Evolutionary conservation across 2,888 invertebrate species (phyloP), one percentile per base, ranked within the genome.

Genomic region (Standfussiana lucernea): DNA sequence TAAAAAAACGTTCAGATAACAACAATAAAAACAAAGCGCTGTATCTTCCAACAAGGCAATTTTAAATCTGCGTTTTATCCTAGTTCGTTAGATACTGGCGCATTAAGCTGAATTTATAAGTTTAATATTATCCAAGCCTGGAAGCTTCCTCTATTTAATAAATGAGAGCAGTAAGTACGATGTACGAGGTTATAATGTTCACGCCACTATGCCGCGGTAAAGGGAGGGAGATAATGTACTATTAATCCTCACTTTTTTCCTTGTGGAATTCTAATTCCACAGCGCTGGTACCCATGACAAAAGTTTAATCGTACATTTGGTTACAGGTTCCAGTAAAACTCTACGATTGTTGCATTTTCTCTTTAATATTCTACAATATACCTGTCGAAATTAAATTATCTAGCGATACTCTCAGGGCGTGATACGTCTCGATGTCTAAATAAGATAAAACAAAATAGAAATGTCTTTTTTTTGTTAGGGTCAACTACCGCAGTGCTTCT

Each of bases 61-160:
- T 75, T 75, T 71, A 75, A 68, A 73, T 84, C 81, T 72, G 53
- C 32, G 64, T 81, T 67, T 59, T 75, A 81, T 72, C 59, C 81
- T 81, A 71, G 83, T 83, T 85, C 74, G 67, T 85, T 81, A 64
- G 64, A 28, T 28, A 86, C 75, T 64, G 81, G 70, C 75, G 62
- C 75, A 81, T 75, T 77, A 78, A 76, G 80, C 65, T 74, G 75
- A 86, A 86, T 86, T 84, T 84, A 85, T 79, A 86, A 86, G 77
- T 85, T 85, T 85, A 85, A 86, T 85, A 85, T 86, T 80, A 86
- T 84, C 84, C 81, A 77, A 81, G 85, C 77, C 45, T 75, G 72
- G 72, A 70, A 80, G 77, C 75, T 84, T 76, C 73, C 72, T 71
- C 71, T 86, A 79, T 86, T 85, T 84, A 86, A 75, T 86, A 85